Conservation (phyloP, 2,113 vertebrate genomes). For the Riparia riparia region DNA sequence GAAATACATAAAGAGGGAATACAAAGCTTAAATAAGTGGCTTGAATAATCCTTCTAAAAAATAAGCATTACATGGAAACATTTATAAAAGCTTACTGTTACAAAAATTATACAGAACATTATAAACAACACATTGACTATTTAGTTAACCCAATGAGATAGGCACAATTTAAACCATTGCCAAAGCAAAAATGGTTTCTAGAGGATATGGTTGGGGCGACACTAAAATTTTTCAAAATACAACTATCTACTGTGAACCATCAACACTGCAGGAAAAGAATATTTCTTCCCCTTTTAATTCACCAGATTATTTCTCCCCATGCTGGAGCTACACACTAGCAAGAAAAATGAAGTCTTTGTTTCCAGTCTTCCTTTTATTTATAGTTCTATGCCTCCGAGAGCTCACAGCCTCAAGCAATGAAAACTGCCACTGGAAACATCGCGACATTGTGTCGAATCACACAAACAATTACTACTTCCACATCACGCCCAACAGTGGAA, state of each 20-base stretch:
- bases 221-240: not conserved
- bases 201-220: not conserved
- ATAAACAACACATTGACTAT: not conserved
- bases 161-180: not conserved
- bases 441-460: not conserved
- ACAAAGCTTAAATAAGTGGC: not conserved
- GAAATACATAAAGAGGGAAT: not conserved
- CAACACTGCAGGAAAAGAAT: not conserved
- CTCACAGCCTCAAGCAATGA: not conserved
- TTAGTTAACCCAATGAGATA: not conserved
- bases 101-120: not conserved
- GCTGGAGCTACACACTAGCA: not conserved
- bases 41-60: not conserved
- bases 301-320: not conserved
- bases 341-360: constrained; percentile 40
- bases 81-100: not conserved
- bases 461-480: not conserved
- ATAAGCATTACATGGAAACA: not conserved
- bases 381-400: not conserved
- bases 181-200: not conserved
- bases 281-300: not conserved
- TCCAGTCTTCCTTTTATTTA: not conserved
- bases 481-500: not conserved
- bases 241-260: not conserved
- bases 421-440: not conserved